These are phyloP conservation scores for Scomber scombrus DNA, from an alignment of 2,113 vertebrate genomes.

Conservation along the genomic window DNA sequence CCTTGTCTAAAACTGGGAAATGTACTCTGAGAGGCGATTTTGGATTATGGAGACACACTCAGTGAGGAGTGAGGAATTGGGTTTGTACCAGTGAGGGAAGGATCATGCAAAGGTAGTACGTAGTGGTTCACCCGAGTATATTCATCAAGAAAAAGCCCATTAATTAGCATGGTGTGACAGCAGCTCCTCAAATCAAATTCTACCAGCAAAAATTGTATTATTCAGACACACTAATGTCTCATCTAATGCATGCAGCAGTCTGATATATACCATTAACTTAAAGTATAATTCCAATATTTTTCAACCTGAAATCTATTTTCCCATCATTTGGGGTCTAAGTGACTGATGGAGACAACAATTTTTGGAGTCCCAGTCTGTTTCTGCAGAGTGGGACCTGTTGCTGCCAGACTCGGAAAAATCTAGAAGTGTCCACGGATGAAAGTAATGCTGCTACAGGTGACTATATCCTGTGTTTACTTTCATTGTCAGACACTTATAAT, in stretches of 20 bases:
- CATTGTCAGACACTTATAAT: too few relatives aligned
- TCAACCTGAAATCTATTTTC: too few relatives aligned
- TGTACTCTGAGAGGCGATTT: slow-evolving; percentile 30
- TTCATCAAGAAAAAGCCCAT: slow-evolving; percentile 58
- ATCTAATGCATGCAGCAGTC: slow-evolving; percentile 50
- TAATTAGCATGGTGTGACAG: slow-evolving; percentile 38
- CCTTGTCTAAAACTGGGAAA: background rate
- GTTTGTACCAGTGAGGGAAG: background rate
- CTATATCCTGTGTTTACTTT: too few relatives aligned
- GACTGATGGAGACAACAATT: too few relatives aligned
- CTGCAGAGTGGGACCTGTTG: too few relatives aligned
- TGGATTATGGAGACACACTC: slow-evolving; percentile 63
- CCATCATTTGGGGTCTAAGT: too few relatives aligned
- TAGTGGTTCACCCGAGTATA: slow-evolving; percentile 67
- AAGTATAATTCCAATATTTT: too few relatives aligned
- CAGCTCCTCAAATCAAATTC: slow-evolving; percentile 41
- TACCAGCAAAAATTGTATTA: slow-evolving; percentile 14
- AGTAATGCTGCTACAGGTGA: too few relatives aligned
- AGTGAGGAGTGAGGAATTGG: slow-evolving; percentile 34
- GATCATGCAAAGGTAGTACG: slow-evolving; percentile 51
- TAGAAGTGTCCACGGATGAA: too few relatives aligned
- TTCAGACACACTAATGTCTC: background rate
- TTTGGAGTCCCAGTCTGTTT: too few relatives aligned
- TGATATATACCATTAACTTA: background rate
- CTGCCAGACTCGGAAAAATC: too few relatives aligned